These are phyloP conservation scores for Micromys minutus DNA, from an alignment of 2,113 vertebrate genomes.

Conservation along the genomic window DNA sequence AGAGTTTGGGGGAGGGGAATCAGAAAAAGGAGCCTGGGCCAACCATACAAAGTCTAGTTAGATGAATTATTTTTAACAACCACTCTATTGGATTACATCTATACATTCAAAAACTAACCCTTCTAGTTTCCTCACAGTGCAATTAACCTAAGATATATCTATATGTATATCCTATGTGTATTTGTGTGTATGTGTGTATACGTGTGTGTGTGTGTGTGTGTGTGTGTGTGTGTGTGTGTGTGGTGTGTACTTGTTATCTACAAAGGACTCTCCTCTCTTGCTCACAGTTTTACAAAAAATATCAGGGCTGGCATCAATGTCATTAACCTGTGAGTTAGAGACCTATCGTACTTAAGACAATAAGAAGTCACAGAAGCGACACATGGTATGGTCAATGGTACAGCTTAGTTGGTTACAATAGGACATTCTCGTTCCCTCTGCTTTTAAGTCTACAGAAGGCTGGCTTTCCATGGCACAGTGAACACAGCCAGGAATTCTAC, in stretches of 20 bases:
- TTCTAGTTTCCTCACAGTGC: neutral
- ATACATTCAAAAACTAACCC: neutral
- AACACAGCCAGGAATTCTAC: neutral
- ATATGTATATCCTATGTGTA: no score
- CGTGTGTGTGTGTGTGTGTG: no score
- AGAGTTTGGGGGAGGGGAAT: neutral
- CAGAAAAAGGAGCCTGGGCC: neutral
- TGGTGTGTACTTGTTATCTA: neutral
- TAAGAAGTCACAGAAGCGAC: neutral
- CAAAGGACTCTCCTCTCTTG: neutral
- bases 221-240: no score
- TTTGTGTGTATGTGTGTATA: no score
- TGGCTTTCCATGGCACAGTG: neutral
- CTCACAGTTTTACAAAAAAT: neutral
- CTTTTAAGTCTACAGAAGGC: neutral
- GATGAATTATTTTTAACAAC: constrained; percentile 23
- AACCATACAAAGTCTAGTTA: neutral
- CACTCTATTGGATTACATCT: neutral
- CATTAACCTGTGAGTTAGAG: neutral
- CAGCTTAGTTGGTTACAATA: neutral
- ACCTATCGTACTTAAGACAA: neutral
- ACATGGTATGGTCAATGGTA: accelerated
- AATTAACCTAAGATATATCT: neutral
- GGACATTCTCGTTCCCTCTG: neutral
- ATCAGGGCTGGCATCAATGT: neutral